A percentile compares a stretch with the other conserved stretches of the same genome.
Evolutionary conservation across 1,140 invertebrate genomes (phyloP).

Genomic region (Achatina immaculata): DNA sequence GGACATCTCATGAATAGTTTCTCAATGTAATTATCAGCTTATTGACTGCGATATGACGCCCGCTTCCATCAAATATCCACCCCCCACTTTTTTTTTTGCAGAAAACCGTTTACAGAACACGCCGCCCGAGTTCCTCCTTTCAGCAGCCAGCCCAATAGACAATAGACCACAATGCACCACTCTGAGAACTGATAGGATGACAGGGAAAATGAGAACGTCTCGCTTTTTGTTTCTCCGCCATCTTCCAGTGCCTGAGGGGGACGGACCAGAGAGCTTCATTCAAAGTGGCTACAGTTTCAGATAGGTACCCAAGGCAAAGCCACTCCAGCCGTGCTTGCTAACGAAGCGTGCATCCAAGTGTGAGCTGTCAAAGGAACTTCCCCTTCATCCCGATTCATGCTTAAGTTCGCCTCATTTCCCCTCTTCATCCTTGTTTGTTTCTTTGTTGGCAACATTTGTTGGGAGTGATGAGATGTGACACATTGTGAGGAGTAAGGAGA

Average conservation of each 20-base stretch:
- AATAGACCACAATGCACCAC: slow-evolving; percentile 14
- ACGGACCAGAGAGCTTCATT: neutral
- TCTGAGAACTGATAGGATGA: neutral
- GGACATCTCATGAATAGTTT: neutral
- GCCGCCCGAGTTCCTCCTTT: neutral
- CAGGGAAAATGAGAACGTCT: slow-evolving; percentile 9
- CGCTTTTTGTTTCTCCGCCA: slow-evolving; percentile 8
- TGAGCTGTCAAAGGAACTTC: slow-evolving; percentile 9
- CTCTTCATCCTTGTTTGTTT: slow-evolving; percentile 4
- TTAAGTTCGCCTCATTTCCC: slow-evolving; percentile 26
- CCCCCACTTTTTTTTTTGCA: slow-evolving; percentile 2
- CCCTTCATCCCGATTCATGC: neutral
- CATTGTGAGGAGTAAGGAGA: neutral
- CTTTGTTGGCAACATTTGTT: neutral
- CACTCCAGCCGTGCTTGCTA: slow-evolving; percentile 13
- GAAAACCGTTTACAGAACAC: neutral
- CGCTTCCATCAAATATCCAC: neutral
- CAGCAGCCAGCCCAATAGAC: neutral
- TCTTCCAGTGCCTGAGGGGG: neutral
- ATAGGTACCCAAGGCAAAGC: slow-evolving; percentile 25
- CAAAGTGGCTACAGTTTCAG: slow-evolving; percentile 35
- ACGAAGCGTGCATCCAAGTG: slow-evolving; percentile 23
- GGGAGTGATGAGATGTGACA: slow-evolving; percentile 9
- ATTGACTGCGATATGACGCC: neutral
- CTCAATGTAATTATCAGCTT: slow-evolving; percentile 23